Percentiles rank a stretch among this genome's conserved stretches.
Conservation (phyloP, 2,797 vertebrate species). For the Anniella stebbinsi region DNA sequence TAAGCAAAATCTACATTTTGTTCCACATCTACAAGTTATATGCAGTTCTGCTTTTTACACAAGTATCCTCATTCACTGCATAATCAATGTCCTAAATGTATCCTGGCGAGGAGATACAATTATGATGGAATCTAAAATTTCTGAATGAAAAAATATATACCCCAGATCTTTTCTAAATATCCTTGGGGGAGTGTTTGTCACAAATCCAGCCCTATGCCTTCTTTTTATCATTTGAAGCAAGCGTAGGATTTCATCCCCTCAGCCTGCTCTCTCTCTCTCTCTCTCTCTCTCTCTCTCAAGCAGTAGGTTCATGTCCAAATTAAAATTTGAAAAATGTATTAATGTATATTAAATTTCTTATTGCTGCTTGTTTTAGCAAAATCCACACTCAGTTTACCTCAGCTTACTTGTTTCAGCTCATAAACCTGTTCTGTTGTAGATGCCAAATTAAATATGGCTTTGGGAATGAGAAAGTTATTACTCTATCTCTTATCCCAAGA, state of each 20-base stretch:
- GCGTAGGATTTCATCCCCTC: neutral
- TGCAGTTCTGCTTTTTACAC: neutral
- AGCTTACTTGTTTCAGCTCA: neutral
- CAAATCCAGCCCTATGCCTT: neutral
- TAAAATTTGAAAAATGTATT: conserved; percentile 27
- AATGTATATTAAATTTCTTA: conserved; percentile 10
- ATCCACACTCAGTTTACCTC: neutral
- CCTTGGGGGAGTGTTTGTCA: neutral
- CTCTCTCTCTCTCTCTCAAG: neutral
- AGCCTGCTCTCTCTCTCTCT: conserved; percentile 13
- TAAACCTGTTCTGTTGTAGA: conserved; percentile 5
- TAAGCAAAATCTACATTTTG: neutral
- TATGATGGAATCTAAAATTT: conserved; percentile 1
- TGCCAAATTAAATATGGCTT: conserved; percentile 35
- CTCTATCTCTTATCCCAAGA: conserved; percentile 18
- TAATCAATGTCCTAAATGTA: neutral
- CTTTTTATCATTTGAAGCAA: conserved; percentile 29
- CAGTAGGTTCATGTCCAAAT: conserved; percentile 29
- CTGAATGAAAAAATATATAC: conserved; percentile 3
- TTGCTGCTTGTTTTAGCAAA: conserved; percentile 12
- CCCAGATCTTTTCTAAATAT: neutral
- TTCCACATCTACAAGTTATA: neutral
- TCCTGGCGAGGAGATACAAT: neutral
- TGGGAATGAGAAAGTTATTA: conserved; percentile 13
- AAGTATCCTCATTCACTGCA: neutral